phyloP scores from a whole-genome alignment of 2,113 vertebrate genomes.

The Cynocephalus volans region DNA sequence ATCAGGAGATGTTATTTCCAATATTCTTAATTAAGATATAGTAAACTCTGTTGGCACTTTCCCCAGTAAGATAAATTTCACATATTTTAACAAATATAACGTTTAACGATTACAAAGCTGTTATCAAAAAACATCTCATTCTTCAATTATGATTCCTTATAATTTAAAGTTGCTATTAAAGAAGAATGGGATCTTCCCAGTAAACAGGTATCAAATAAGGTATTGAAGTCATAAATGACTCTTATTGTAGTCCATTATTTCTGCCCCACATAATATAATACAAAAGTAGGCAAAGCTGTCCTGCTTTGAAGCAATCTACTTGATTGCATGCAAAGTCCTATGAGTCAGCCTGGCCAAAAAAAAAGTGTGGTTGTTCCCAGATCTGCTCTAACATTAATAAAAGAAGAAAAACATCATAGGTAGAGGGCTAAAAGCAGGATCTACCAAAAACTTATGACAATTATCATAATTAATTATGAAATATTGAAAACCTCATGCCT shows the following conservation, averaged over 20 bases:
- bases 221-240: constrained; percentile 27
- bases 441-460: background rate
- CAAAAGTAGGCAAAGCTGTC: constrained; percentile 2
- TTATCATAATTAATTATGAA: constrained; percentile 16
- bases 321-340: background rate
- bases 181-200: background rate
- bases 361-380: background rate
- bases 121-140: constrained; percentile 7
- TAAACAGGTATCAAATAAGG: constrained; percentile 5
- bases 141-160: background rate
- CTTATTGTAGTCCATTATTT: background rate
- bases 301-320: constrained; percentile 36
- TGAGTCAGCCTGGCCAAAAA: constrained; percentile 13
- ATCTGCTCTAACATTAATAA: background rate
- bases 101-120: background rate
- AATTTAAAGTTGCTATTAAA: constrained; percentile 15
- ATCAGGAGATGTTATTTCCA: constrained; percentile 12
- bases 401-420: constrained; percentile 3
- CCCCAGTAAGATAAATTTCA: constrained; percentile 11
- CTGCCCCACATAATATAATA: constrained; percentile 4
- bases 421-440: background rate
- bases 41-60: background rate
- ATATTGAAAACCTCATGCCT: background rate
- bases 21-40: background rate
- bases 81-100: constrained; percentile 37